Conservation (phyloP, 2,113 vertebrate genomes). For the Gallinago jamesoni region DNA sequence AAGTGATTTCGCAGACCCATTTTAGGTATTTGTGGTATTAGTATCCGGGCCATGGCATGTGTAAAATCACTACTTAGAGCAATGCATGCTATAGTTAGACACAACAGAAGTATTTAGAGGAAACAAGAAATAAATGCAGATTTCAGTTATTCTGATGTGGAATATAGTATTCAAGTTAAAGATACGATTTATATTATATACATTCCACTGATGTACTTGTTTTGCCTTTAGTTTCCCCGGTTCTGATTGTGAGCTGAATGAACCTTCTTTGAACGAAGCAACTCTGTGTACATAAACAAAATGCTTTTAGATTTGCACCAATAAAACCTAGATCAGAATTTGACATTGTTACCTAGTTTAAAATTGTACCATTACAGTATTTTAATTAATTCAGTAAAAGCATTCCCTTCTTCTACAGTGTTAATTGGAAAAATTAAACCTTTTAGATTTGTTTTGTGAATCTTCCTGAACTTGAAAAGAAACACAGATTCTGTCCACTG, state of each 20-base stretch:
- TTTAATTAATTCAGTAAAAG: constrained; percentile 9
- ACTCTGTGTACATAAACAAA: not conserved
- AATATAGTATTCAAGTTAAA: not conserved
- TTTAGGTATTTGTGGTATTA: not conserved
- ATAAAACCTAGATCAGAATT: not conserved
- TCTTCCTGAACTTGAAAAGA: constrained; percentile 74
- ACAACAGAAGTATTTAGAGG: not conserved
- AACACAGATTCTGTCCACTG: constrained; percentile 71
- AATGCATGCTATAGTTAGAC: not conserved
- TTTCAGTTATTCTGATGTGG: not conserved
- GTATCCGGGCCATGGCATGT: not conserved
- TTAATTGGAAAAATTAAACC: constrained; percentile 70
- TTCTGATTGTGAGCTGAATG: not conserved
- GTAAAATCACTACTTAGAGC: not conserved
- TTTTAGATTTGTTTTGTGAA: constrained; percentile 72
- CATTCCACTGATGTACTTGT: not conserved
- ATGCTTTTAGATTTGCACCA: not conserved
- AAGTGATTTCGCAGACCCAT: not conserved
- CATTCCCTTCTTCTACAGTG: not conserved
- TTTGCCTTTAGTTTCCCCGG: not conserved
- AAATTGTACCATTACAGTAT: not conserved
- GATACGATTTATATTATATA: not conserved
- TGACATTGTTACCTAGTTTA: not conserved
- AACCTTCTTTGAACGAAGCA: not conserved
- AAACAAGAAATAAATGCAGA: not conserved